These are phyloP conservation scores for Propithecus deckenii DNA, from an alignment of 2,797 vertebrate species.

Conservation along the genomic window DNA sequence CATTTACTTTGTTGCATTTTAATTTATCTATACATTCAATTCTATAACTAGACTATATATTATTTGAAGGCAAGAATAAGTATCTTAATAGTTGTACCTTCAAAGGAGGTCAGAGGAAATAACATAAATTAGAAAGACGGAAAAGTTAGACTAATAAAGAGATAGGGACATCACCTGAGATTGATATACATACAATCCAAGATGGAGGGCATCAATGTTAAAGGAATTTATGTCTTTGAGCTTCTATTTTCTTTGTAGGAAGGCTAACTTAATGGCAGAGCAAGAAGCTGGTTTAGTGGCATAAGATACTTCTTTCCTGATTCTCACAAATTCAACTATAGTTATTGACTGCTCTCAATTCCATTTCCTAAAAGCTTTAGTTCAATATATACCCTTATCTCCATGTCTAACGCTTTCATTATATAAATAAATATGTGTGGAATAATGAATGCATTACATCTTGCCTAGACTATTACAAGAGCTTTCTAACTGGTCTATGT, in stretches of 20 bases:
- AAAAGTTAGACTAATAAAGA: slow-evolving; percentile 1
- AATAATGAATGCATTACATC: neutral
- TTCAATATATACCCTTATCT: neutral
- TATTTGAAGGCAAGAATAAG: slow-evolving; percentile 24
- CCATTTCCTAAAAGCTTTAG: neutral
- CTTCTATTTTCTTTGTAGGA: neutral
- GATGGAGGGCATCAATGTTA: neutral
- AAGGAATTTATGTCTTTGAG: neutral
- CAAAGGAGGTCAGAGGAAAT: neutral
- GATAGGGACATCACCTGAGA: neutral
- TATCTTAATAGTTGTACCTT: neutral
- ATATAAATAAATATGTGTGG: neutral
- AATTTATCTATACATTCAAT: neutral
- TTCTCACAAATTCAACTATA: neutral
- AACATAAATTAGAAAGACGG: neutral
- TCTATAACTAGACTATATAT: neutral
- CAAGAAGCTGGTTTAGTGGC: neutral
- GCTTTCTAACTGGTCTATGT: neutral
- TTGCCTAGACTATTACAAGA: neutral
- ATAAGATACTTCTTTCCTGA: neutral
- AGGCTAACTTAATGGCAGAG: neutral
- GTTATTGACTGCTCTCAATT: neutral
- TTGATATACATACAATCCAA: neutral
- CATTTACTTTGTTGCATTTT: neutral
- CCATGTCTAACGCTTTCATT: neutral